These are phyloP conservation scores for Scaptodrosophila latifasciaeformis DNA, from an alignment of 2,888 invertebrate species.

Conservation along the genomic window DNA sequence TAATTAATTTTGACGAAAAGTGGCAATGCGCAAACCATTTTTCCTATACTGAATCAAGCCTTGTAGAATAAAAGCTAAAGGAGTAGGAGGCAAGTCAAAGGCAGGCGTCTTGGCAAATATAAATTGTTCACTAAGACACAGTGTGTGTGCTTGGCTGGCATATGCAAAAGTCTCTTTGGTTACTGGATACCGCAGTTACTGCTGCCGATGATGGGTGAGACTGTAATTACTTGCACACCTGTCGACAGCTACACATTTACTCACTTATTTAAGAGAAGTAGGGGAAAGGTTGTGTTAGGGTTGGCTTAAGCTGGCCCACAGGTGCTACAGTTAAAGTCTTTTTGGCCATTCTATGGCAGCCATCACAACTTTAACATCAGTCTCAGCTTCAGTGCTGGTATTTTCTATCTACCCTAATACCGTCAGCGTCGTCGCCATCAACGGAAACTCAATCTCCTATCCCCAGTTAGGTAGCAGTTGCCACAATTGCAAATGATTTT, in stretches of 20 bases:
- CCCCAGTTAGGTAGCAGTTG: conserved; percentile 31
- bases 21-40: conserved; percentile 62
- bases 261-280: conserved; percentile 58
- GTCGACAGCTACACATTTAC: conserved; percentile 67
- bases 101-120: conserved; percentile 62
- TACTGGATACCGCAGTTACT: not conserved
- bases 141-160: conserved; percentile 8
- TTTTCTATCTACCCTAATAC: no score
- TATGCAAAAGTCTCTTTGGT: conserved; percentile 1
- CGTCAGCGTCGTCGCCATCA: no score
- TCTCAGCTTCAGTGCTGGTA: no score
- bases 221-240: conserved; percentile 67
- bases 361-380: conserved; percentile 31
- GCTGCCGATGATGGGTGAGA: conserved; percentile 45
- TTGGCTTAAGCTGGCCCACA: conserved; percentile 13
- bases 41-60: no score
- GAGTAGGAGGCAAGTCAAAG: conserved; percentile 14
- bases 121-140: conserved; percentile 46
- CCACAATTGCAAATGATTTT: conserved; percentile 69
- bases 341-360: conserved; percentile 60
- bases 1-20: conserved; percentile 66
- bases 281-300: not conserved
- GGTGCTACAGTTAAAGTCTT: conserved; percentile 52
- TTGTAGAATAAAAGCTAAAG: no score
- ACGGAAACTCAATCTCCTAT: no score